These are phyloP conservation scores for Hylyphantes graminicola DNA, from an alignment of 1,140 invertebrate species.

Conservation along the genomic window DNA sequence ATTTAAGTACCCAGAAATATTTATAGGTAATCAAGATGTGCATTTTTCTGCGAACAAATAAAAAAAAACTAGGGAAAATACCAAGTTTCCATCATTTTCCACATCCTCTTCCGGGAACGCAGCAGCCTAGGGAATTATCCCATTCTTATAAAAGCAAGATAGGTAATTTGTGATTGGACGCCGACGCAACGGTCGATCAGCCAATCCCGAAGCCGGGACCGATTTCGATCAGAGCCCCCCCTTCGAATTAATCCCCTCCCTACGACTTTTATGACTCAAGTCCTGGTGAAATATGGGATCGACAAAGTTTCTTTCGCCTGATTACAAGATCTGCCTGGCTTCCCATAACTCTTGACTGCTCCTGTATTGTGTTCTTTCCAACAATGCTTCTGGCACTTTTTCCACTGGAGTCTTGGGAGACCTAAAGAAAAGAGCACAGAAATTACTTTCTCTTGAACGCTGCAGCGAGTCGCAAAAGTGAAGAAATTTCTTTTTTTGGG, in stretches of 20 bases:
- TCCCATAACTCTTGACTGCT: conserved; percentile 51
- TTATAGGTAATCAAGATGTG: too few relatives aligned
- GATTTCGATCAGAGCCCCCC: conserved; percentile 40
- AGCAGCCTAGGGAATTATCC: not conserved
- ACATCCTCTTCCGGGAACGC: not conserved
- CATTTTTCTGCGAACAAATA: too few relatives aligned
- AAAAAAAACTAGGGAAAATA: too few relatives aligned
- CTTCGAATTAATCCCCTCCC: conserved; percentile 55
- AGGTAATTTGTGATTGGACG: conserved; percentile 55
- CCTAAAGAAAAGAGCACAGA: conserved; percentile 14
- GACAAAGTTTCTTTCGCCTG: conserved; percentile 45
- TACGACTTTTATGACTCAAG: conserved; percentile 47
- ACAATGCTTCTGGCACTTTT: conserved; percentile 32
- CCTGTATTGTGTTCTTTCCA: conserved; percentile 45
- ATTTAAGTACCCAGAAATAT: too few relatives aligned
- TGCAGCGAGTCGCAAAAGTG: not conserved
- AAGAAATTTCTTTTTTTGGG: conserved; percentile 14
- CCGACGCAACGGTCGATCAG: conserved; percentile 39
- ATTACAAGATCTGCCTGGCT: conserved; percentile 45
- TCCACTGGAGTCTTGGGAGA: conserved; percentile 13
- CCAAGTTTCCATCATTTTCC: not conserved
- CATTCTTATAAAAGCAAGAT: not conserved
- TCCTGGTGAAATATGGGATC: conserved; percentile 54
- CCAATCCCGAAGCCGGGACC: conserved; percentile 48
- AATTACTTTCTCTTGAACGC: conserved; percentile 17